Conservation (phyloP, 2,113 vertebrate genomes). For the Dicerorhinus sumatrensis region DNA sequence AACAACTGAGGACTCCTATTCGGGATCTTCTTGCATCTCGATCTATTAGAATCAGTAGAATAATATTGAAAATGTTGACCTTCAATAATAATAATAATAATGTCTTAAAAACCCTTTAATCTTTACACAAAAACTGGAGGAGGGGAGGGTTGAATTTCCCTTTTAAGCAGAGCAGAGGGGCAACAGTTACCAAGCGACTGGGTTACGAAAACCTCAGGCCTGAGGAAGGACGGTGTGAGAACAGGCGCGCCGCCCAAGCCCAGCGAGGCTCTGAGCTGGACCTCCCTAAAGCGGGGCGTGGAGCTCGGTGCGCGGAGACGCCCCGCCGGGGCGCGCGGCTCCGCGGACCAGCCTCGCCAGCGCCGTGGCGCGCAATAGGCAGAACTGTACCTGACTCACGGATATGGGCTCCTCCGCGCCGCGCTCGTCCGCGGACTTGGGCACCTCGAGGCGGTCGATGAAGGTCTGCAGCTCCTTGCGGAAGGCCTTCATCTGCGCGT, state of each 20-base stretch:
- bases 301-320: background rate
- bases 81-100: background rate
- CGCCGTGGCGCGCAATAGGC: conserved; percentile 85
- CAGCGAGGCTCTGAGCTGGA: background rate
- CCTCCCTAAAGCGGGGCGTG: background rate
- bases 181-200: accelerated
- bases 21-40: background rate
- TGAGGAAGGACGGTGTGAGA: background rate
- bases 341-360: conserved; percentile 81
- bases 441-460: conserved; percentile 97
- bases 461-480: conserved; percentile 98
- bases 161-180: background rate
- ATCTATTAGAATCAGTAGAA: background rate
- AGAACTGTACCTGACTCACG: conserved; percentile 95
- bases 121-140: background rate
- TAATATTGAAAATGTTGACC: background rate
- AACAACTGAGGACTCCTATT: background rate
- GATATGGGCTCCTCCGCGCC: conserved; percentile 96
- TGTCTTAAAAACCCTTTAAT: background rate
- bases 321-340: conserved; percentile 62
- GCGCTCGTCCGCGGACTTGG: conserved; percentile 94
- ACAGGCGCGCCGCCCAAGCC: background rate
- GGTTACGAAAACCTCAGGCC: background rate
- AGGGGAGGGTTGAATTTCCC: background rate
- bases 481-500: conserved; percentile 99